phyloP scores from a whole-genome alignment of 92 coral and sea anemone genomes.

The Bergia sp. region DNA sequence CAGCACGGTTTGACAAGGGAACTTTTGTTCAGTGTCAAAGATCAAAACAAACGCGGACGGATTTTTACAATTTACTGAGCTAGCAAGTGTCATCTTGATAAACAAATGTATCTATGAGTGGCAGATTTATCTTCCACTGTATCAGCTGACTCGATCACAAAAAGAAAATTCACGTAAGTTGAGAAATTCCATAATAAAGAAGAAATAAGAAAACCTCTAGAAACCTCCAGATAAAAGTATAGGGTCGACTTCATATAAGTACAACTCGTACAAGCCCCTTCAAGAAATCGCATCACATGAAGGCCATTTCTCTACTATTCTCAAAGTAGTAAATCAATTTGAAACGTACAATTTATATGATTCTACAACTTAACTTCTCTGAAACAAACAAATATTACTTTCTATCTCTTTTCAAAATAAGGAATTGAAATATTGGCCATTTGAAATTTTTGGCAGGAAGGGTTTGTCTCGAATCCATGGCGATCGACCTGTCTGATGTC shows the following conservation, averaged over 20 bases:
- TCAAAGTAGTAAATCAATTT: neutral
- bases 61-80: neutral
- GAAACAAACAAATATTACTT: neutral
- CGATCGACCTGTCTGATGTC: constrained; percentile 18
- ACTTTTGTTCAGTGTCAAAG: neutral
- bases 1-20: neutral
- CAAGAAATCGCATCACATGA: neutral
- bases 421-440: constrained; percentile 28
- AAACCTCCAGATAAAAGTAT: too few species aligned
- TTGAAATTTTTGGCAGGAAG: neutral
- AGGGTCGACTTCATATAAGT: neutral
- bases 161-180: constrained; percentile 20
- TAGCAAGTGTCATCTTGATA: neutral
- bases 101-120: neutral
- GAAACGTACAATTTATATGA: neutral
- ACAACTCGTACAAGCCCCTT: too few species aligned
- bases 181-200: constrained; percentile 11
- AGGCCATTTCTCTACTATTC: neutral
- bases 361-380: neutral
- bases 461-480: neutral
- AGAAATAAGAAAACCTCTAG: neutral
- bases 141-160: constrained; percentile 3
- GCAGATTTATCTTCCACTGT: neutral
- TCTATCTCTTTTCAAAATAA: constrained; percentile 1
- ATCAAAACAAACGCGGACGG: neutral